Base-by-base conservation (phyloP, 2,113 vertebrate species). In the Charadrius vociferus region DNA sequence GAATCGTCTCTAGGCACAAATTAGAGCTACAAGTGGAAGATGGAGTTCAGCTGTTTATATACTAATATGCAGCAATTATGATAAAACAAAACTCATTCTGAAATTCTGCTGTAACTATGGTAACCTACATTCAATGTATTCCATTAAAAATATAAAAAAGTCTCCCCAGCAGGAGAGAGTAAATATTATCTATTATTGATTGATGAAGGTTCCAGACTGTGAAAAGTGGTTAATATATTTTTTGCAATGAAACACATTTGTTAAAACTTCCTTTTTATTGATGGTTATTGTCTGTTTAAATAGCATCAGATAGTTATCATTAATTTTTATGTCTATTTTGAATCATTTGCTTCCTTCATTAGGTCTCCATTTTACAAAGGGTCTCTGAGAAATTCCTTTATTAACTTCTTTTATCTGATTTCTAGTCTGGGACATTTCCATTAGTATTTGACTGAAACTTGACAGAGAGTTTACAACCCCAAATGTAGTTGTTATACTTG, bases 131-230 rank as follows among this genome's bases (percentile, higher is more conserved):
- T 98, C 96, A 98, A 78, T 92, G 95, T 96, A 95, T 98, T 98
- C 95, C 97, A 96, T 97, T 97, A 97, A 95, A 98, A 98, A 96
- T 93, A 98, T 84, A 95, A 98, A 98, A 88, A 98, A 96, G 50
- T 5, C 36, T 97, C 62, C 86, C 74, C 78, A 94, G 92, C 58
- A 98, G 93, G 94, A 94, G 56, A 97, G 70, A 97, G 91, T 97
- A 98, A 98, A 98, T 98, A 98, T 97, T 98, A 98, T 97, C 97
- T 98, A 74, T 98, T 97, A 98, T 97, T 98, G 98, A 98, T 97
- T 98, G 98, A 98, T 97, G 95, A 98, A 97, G 70, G 93, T 96
- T 98, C 95, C 94, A 97, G 96, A 95, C 96, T 94, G 94, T 95
- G 93, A 97, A 97, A 98, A 98, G 81, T 96, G 96, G 92, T 97